Percentiles rank a stretch among this genome's conserved stretches.
These are phyloP conservation scores for Drosophila lutescens DNA, from an alignment of 2,888 invertebrate species.

Conservation along the genomic window DNA sequence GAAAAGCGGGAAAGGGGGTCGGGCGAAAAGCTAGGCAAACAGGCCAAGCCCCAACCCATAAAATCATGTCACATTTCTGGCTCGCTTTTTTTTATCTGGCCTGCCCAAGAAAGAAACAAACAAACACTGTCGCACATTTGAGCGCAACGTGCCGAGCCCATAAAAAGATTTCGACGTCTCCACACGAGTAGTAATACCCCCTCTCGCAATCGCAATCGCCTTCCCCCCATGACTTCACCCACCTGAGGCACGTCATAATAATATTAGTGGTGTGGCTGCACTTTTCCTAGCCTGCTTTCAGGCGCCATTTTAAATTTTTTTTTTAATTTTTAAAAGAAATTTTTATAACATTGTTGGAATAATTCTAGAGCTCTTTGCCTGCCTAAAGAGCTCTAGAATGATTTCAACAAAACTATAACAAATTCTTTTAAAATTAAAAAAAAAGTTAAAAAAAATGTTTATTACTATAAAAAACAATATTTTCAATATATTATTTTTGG, in stretches of 20 bases:
- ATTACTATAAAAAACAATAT: background rate
- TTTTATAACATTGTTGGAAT: too few species aligned
- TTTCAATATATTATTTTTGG: too few species aligned
- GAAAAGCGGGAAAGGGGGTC: background rate
- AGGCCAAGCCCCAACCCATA: conserved; percentile 68
- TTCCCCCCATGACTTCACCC: conserved; percentile 2
- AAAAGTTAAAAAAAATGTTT: too few species aligned
- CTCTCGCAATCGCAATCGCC: conserved; percentile 6
- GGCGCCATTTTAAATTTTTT: conserved; percentile 23
- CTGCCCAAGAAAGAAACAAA: conserved; percentile 46
- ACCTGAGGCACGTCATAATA: conserved; percentile 44
- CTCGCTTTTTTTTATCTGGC: conserved; percentile 43
- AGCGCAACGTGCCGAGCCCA: conserved; percentile 71
- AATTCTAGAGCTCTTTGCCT: too few species aligned
- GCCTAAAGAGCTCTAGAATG: too few species aligned
- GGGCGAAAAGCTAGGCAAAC: conserved; percentile 25
- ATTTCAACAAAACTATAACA: too few species aligned
- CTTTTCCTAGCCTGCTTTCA: conserved; percentile 54
- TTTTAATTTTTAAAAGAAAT: background rate
- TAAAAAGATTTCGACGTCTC: conserved; percentile 57
- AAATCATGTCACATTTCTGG: conserved; percentile 66
- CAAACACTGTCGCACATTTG: conserved; percentile 49
- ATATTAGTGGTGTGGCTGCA: conserved; percentile 6
- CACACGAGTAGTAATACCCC: conserved; percentile 16
- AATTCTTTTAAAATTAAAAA: too few species aligned